A percentile compares a stretch with the other conserved stretches of the same genome.
phyloP scores from a whole-genome alignment of 2,113 vertebrate genomes.

The Hyaena hyaena region DNA sequence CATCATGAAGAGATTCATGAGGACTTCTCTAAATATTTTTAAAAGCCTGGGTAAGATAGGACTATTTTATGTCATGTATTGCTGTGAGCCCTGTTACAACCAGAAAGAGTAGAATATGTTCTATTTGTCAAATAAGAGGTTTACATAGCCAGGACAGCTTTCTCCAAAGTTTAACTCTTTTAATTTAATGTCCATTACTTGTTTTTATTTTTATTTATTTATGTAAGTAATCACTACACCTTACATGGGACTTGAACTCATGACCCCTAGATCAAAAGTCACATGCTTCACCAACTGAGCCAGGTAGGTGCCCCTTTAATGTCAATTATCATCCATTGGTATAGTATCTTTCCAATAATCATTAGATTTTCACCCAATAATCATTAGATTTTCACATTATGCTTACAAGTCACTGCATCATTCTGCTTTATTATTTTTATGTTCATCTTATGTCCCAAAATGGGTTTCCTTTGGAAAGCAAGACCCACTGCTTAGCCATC shows the following conservation, averaged over 20 bases:
- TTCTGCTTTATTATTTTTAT: neutral
- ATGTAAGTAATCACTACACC: neutral
- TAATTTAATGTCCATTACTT: neutral
- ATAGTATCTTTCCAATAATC: neutral
- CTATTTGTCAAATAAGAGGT: neutral
- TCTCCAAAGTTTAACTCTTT: neutral
- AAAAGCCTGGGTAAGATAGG: neutral
- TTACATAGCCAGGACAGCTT: neutral
- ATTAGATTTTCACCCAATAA: neutral
- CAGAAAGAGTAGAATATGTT: neutral
- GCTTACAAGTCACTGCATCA: neutral
- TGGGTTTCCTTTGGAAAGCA: neutral
- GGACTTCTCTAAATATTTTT: neutral
- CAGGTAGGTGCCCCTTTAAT: neutral
- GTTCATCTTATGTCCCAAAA: neutral
- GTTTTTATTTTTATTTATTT: neutral
- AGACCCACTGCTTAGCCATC: neutral
- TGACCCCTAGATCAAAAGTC: neutral
- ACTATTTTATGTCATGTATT: neutral
- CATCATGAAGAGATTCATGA: neutral
- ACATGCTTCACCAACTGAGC: neutral
- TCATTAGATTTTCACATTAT: neutral
- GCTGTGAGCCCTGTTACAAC: neutral
- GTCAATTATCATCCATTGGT: neutral
- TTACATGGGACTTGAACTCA: neutral